Conservation (phyloP, 2,888 invertebrate genomes). For the Euspilapteryx auroguttella region DNA sequence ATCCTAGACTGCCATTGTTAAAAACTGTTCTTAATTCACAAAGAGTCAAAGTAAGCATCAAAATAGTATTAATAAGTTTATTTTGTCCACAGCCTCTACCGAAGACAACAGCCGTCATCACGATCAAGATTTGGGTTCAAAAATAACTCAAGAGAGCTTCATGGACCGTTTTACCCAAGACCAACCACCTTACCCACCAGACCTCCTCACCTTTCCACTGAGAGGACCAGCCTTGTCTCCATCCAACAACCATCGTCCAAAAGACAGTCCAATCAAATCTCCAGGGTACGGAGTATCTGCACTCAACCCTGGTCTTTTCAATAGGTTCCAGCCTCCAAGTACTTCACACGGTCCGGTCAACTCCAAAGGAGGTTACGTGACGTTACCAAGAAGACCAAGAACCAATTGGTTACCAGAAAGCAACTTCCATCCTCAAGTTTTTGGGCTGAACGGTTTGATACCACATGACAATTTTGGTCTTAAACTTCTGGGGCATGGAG, state of each 20-base stretch:
- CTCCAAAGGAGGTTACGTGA: constrained; percentile 80
- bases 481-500: constrained; percentile 82
- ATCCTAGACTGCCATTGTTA: too few species aligned
- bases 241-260: constrained; percentile 23
- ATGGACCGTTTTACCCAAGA: constrained; percentile 40
- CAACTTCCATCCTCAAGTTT: constrained; percentile 38
- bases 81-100: constrained; percentile 41
- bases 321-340: constrained; percentile 65
- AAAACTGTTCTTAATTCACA: too few species aligned
- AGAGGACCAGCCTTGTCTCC: constrained; percentile 15
- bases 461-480: constrained; percentile 81
- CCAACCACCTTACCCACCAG: constrained; percentile 75
- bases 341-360: constrained; percentile 60
- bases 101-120: constrained; percentile 66
- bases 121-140: constrained; percentile 58
- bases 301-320: constrained; percentile 26
- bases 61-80: constrained; percentile 1
- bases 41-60: too few species aligned
- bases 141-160: constrained; percentile 50
- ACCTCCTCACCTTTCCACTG: constrained; percentile 76
- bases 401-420: constrained; percentile 68
- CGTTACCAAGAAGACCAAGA: constrained; percentile 79
- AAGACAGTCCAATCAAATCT: constrained; percentile 36
- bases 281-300: constrained; percentile 31
- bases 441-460: constrained; percentile 50